Evolutionary conservation across 2,797 vertebrate genomes (phyloP).

Genomic region (Rousettus madagascariensis): DNA sequence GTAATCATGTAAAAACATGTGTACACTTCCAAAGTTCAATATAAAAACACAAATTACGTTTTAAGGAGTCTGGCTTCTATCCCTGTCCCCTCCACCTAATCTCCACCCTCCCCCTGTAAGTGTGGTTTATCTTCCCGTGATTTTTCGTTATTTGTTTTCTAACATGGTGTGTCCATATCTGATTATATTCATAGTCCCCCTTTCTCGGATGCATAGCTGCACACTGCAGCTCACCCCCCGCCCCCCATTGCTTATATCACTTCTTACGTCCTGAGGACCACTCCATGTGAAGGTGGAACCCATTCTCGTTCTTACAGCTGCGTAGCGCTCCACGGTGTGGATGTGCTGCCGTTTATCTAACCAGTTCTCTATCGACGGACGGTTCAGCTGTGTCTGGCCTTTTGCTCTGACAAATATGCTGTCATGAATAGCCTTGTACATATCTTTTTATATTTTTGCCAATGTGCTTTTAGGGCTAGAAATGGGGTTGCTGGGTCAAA

Average conservation of each 20-base stretch:
- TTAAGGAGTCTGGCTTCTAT: background rate
- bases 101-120: background rate
- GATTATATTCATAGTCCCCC: background rate
- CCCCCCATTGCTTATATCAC: background rate
- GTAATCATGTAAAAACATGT: background rate
- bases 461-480: background rate
- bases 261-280: fast-evolving
- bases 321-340: background rate
- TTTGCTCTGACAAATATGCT: background rate
- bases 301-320: background rate
- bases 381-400: background rate
- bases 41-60: background rate
- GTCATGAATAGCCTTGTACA: background rate
- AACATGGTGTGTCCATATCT: background rate
- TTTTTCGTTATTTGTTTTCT: background rate
- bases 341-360: background rate
- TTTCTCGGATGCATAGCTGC: background rate
- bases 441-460: background rate
- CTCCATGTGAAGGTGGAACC: fast-evolving
- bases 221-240: background rate
- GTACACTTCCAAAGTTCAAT: background rate
- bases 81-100: background rate
- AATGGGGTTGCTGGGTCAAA: background rate
- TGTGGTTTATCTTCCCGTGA: background rate
- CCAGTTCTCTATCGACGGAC: background rate